These are phyloP conservation scores for Perca flavescens DNA, from an alignment of 2,113 vertebrate species.

Conservation along the genomic window DNA sequence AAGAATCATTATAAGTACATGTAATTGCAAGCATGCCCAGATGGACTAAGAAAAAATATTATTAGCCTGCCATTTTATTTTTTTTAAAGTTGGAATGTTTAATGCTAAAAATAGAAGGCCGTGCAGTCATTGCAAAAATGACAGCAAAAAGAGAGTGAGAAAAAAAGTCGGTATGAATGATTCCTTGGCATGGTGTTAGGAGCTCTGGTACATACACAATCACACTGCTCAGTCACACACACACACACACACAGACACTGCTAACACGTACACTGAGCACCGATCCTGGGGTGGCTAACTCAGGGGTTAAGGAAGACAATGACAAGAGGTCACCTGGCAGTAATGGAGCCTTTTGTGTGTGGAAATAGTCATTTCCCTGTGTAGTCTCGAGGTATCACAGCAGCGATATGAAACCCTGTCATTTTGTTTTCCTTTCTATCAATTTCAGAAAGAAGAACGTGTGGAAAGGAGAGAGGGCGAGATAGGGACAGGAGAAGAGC, in stretches of 20 bases:
- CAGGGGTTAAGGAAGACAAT: slow-evolving; percentile 77
- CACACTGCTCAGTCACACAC: slow-evolving; percentile 37
- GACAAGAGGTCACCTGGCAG: slow-evolving; percentile 76
- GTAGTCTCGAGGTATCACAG: slow-evolving; percentile 75
- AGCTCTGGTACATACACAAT: slow-evolving; percentile 55
- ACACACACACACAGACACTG: slow-evolving; percentile 38
- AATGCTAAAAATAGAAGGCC: slow-evolving; percentile 53
- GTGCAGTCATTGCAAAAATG: slow-evolving; percentile 33
- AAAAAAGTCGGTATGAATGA: slow-evolving; percentile 57
- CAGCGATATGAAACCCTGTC: slow-evolving; percentile 76
- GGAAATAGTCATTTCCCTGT: slow-evolving; percentile 84
- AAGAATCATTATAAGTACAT: slow-evolving; percentile 13
- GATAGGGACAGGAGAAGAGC: slow-evolving; percentile 47
- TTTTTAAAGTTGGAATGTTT: slow-evolving; percentile 39
- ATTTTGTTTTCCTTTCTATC: slow-evolving; percentile 81
- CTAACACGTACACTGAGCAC: slow-evolving; percentile 37
- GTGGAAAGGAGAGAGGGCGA: slow-evolving; percentile 57
- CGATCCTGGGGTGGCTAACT: slow-evolving; percentile 64
- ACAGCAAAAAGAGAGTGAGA: slow-evolving; percentile 34
- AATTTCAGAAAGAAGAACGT: slow-evolving; percentile 65
- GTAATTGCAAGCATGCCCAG: slow-evolving; percentile 20
- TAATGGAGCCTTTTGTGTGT: slow-evolving; percentile 85
- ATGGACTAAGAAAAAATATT: slow-evolving; percentile 33
- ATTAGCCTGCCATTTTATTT: slow-evolving; percentile 45
- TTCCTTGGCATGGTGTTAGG: slow-evolving; percentile 51